phyloP scores from a whole-genome alignment of 2,888 invertebrate genomes.

The Onthophagus sagittarius region DNA sequence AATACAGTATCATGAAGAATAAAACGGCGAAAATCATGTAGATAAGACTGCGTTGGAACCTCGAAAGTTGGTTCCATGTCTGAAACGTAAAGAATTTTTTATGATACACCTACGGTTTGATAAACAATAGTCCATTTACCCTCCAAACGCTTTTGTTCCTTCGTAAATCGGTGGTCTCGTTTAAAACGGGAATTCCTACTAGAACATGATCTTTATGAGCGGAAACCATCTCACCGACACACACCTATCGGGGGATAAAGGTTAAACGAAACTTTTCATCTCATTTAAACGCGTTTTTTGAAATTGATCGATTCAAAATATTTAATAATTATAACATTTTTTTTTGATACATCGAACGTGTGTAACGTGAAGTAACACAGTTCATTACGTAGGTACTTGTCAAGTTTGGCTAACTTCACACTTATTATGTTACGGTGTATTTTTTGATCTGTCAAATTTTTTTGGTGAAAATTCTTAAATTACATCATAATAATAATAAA shows the following conservation, averaged over 20 bases:
- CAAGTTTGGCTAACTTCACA: not conserved
- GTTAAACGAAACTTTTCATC: not conserved
- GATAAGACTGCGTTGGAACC: slow-evolving; percentile 75
- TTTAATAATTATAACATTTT: slow-evolving; percentile 1
- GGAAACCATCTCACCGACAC: slow-evolving; percentile 11
- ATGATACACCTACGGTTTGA: not conserved
- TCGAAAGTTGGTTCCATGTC: slow-evolving; percentile 84
- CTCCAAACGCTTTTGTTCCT: slow-evolving; percentile 32
- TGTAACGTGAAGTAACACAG: not conserved
- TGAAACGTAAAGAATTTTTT: slow-evolving; percentile 48
- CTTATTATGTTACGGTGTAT: not conserved
- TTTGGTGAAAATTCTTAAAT: too few species aligned
- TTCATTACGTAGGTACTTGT: not conserved
- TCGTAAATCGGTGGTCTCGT: slow-evolving; percentile 26
- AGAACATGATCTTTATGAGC: slow-evolving; percentile 18
- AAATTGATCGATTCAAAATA: not conserved
- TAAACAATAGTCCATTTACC: slow-evolving; percentile 23
- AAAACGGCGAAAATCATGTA: slow-evolving; percentile 60
- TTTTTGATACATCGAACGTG: not conserved
- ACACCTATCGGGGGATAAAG: not conserved
- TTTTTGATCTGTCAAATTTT: not conserved
- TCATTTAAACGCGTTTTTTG: not conserved
- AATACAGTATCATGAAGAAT: slow-evolving; percentile 57
- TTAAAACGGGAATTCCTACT: slow-evolving; percentile 20
- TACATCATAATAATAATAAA: too few species aligned